Percentiles rank a stretch among this genome's conserved stretches.
Conservation (phyloP, 1,140 invertebrate species). For the Pygmarrhopalites habei region DNA sequence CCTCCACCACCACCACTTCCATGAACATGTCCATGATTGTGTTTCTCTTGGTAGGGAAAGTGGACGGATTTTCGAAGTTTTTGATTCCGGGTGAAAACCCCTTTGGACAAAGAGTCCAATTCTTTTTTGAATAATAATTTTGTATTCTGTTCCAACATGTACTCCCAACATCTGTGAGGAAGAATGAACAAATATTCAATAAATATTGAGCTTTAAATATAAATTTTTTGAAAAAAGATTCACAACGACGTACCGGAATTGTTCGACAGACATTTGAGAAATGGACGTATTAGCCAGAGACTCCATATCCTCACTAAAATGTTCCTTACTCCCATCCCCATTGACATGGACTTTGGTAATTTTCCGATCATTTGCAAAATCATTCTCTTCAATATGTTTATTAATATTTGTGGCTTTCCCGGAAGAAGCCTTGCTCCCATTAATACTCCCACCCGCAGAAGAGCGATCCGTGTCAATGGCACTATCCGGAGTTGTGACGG, state of each 20-base stretch:
- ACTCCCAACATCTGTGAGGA: constrained; percentile 66
- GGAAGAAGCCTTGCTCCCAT: constrained; percentile 17
- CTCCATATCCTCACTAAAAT: constrained; percentile 48
- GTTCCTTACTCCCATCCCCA: constrained; percentile 7
- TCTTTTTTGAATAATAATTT: constrained; percentile 81
- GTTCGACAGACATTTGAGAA: constrained; percentile 62
- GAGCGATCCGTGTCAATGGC: constrained; percentile 38
- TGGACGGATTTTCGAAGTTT: constrained; percentile 38
- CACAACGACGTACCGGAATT: constrained; percentile 70
- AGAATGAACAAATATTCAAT: too few species aligned
- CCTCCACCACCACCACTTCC: not conserved
- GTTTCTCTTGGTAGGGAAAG: constrained; percentile 35
- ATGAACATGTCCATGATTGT: not conserved
- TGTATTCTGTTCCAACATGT: constrained; percentile 84
- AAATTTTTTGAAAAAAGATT: not conserved
- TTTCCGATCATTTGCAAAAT: constrained; percentile 12
- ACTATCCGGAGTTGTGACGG: constrained; percentile 35
- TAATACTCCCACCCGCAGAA: constrained; percentile 27
- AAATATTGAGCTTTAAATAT: not conserved
- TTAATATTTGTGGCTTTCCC: constrained; percentile 4
- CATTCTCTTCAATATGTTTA: constrained; percentile 13
- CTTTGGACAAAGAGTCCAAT: constrained; percentile 63
- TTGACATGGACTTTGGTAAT: constrained; percentile 6
- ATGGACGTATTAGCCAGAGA: constrained; percentile 49
- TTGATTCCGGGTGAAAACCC: constrained; percentile 35